Base-by-base conservation (phyloP, 2,113 vertebrate genomes). In the Trematomus loennbergii region DNA sequence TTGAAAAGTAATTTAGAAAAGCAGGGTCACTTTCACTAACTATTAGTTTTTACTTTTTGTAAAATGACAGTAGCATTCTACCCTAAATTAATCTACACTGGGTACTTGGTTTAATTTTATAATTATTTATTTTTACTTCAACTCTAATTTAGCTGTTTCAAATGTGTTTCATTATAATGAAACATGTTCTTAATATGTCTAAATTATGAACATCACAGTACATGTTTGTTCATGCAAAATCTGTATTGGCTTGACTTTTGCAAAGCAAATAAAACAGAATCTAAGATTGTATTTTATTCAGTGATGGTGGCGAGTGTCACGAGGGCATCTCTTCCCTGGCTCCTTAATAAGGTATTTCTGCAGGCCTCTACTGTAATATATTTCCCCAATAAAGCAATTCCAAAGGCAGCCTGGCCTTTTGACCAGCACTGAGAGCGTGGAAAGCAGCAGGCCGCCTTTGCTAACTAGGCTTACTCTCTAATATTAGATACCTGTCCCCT, bases 401-500 rank as follows among this genome's bases (percentile, higher is more conserved):
- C 92, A 93, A 85, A 83, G 92, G 91, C 90, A 87, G 91, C 59
- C 79, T 90, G 57, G 79, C 40, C 81, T 89, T 74, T 90, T 92
- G 88, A 93, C 91, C 94, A 91, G 74, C 70, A 61, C 90, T 94
- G 91, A 90, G 88, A 86, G 61, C 87, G 86, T n/a, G 54, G 90
- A 93, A 78, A 79, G 88, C 81, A 94, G 93, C 91, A 94, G 86
- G 91, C 90, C 81, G 60, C 93, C 90, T 92, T 87, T 85, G 90
- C 94, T 92, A 91, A 91, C 90, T 94, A 88, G 94, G 90, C 93
- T 93, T 91, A 90, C 93, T 93, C 95, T 95, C 94, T 95, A 93
- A 93, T 95, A 94, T 96, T 95, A 96, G 93, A 95, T 96, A 96
- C 94, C 96, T 96, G 92, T 94, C 93, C 92, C 87, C 89, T 91